Evolutionary conservation across 1,140 invertebrate species (phyloP), one percentile per base, ranked within the genome.

Genomic region (Polypedilum pembai): DNA sequence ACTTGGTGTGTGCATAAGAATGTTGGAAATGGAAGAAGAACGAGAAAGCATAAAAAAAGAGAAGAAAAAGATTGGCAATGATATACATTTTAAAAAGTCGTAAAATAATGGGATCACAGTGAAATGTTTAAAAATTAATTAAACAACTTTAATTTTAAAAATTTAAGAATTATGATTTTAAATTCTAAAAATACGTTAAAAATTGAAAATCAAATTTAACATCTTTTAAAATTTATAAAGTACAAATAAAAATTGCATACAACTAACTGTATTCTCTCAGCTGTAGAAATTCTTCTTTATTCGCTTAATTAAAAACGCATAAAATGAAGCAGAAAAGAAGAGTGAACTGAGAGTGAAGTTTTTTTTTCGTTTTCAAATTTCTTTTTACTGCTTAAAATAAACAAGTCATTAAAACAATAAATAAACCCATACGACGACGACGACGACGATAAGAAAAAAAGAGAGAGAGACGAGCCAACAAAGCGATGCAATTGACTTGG

Each of bases 301-400:
- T 20, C 20, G 65, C 17, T 69, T 69, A 69, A 69, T 69, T 69
- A 69, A 69, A 69, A 69, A 69, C 65, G 65, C 65, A 69, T 69
- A 69, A 69, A 69, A 69, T 21, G 17, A 21, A 69, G 65, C 65
- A 21, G 65, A 18, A 69, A 69, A n/a, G 18, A 7, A 18, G 63
- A 20, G n/a, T n/a, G n/a, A n/a, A n/a, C n/a, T n/a, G 17, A 20
- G 17, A 20, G 24, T 33, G 24, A 33, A 33, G 24, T 33, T 33
- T 33, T 33, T 33, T 33, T 33, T 33, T 33, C 5, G 5, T 33
- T 33, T 33, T 33, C 24, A 33, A 69, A 21, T 69, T 20, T 69
- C 65, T n/a, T n/a, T n/a, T n/a, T n/a, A n/a, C n/a, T 10, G 3
- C 20, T 69, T 8, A 69, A 69, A 69, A 69, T 69, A 69, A 69